phyloP scores from a whole-genome alignment of 2,888 invertebrate species.

The Polydrusus cervinus region DNA sequence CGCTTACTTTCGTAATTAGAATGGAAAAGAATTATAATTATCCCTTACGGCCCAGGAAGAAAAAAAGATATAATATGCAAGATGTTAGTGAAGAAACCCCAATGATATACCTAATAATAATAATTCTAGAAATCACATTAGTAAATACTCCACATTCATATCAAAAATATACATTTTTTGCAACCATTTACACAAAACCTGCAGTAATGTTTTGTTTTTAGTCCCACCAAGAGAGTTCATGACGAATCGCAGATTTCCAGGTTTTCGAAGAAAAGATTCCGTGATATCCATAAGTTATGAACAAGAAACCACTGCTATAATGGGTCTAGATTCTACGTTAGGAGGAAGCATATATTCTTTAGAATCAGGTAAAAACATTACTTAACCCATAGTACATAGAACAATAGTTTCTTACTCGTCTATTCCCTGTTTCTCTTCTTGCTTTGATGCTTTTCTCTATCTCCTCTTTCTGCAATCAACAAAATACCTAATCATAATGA shows the following conservation, averaged over 20 bases:
- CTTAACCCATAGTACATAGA: not conserved
- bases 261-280: slow-evolving; percentile 54
- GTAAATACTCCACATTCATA: no score
- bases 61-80: no score
- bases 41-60: no score
- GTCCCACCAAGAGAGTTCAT: slow-evolving; percentile 49
- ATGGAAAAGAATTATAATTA: no score
- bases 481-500: not conserved
- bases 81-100: no score
- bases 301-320: slow-evolving; percentile 69
- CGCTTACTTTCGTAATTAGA: no score
- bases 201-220: not conserved
- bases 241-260: slow-evolving; percentile 38
- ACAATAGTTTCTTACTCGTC: no score
- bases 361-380: slow-evolving; percentile 49
- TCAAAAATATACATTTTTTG: no score
- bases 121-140: no score
- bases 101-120: no score
- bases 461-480: not conserved
- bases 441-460: no score
- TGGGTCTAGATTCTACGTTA: slow-evolving; percentile 70
- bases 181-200: no score
- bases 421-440: not conserved
- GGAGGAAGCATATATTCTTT: slow-evolving; percentile 65
- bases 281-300: slow-evolving; percentile 66